Evolutionary conservation across 2,888 invertebrate genomes (phyloP), one percentile per base, ranked within the genome.

Genomic region (Eristalis pertinax): DNA sequence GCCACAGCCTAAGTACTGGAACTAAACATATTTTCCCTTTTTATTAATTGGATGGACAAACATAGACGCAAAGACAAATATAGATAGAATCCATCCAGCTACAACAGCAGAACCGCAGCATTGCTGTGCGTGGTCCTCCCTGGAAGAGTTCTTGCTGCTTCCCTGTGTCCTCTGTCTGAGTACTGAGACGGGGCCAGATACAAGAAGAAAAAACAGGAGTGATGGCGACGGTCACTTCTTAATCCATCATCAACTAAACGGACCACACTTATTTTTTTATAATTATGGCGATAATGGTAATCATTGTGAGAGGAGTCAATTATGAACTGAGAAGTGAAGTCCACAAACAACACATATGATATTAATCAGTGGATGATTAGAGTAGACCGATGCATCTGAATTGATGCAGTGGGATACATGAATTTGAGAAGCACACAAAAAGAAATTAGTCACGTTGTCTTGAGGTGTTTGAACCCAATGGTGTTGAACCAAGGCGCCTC

Each of bases 11-110:
- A 84, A 84, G 87, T 80, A 87, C 79, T 87, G 87, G 79, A 87
- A 87, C 87, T 87, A 84, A 87, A 84, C 79, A 87, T 87, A 87
- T 87, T 87, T 87, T 87, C 79, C 87, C 87, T 87, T 87, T 87
- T 89, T 88, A 89, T 89, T 90, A 90, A 90, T 90, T 90, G 89
- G 81, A 87, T 90, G 86, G 88, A 87, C 89, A 89, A 90, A 90
- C 88, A 89, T 89, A 90, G 90, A 90, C 90, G 84, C 68, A 87
- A 90, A 89, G 89, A 89, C 88, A 90, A 90, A 90, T 89, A 90
- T 82, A 74, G 32, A 75, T 72, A 83, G 82, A 77, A 63, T 75
- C 68, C 43, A 24, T 75, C 50, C 43, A 65, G 68, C 26, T 50
- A 26, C 11, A 58, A 15, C 41, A 60, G 67, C 43, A 50, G 41